Base-by-base conservation (phyloP, 2,888 invertebrate species). In the Hofmannophila pseudospretella region DNA sequence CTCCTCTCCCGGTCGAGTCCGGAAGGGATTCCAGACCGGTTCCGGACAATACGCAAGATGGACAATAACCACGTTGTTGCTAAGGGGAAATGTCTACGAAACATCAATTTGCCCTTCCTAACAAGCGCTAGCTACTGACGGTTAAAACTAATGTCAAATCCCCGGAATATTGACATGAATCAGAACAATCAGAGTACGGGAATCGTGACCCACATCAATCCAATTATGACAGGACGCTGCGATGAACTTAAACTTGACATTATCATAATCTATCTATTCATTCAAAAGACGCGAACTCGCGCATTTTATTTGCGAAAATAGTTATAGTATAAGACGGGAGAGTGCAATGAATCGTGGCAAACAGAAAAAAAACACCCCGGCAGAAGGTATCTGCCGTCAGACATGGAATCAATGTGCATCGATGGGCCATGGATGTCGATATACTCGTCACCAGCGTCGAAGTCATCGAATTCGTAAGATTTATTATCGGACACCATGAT, bases 201-300 rank as follows among this genome's bases (percentile, higher is more conserved):
- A n/a, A n/a, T n/a, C 38, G 45, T 51, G 51, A 73, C 77, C 78
- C 76, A 72, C 63, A 70, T 79, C 75, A 72, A 52, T 59, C 45
- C 52, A 63, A 69, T 65, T 68, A 66, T 67, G 72, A 70, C 66
- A 65, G 49, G 47, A 58, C 50, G 49, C 41, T 47, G 51, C 36
- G 30, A 43, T 36, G 35, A 34, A 41, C 34, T 35, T 37, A 42
- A 38, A 38, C 29, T 37, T 27, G 41, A 51, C 51, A 53, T 58
- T 44, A 62, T 58, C 36, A 32, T 43, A 49, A 58, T 60, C 58
- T 51, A 49, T 26, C 45, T 47, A 42, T 47, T 44, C 42, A 51
- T 49, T 51, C 53, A 54, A 54, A 53, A 48, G 40, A 42, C 31
- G 40, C 47, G 44, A 46, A 49, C 42, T 45, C 42, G 41, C 39